These are phyloP conservation scores for Hemibagrus guttatus DNA, from an alignment of 2,797 vertebrate species.

Conservation along the genomic window DNA sequence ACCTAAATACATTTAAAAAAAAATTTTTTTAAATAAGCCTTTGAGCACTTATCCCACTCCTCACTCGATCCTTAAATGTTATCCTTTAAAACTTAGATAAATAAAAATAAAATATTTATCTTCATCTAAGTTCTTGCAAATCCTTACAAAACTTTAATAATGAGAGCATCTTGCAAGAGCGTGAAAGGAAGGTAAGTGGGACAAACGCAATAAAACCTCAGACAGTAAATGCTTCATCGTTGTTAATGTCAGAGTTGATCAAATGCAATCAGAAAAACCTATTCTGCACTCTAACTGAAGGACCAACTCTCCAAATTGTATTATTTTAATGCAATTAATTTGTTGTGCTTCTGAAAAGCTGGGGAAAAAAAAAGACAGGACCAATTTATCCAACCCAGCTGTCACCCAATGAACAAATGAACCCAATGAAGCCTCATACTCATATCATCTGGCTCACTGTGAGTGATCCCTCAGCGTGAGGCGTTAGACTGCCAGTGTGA, in stretches of 20 bases:
- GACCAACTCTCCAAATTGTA: conserved; percentile 58
- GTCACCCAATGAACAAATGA: conserved; percentile 21
- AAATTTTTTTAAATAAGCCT: not conserved
- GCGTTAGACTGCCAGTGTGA: not conserved
- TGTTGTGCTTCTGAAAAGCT: conserved; percentile 26
- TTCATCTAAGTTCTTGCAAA: not conserved
- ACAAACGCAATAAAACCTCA: not conserved
- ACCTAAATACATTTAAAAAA: not conserved
- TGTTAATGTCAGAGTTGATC: conserved; percentile 28
- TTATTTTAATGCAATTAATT: conserved; percentile 49
- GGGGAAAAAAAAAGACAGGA: not conserved
- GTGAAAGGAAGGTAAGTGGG: not conserved
- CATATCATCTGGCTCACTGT: conserved; percentile 25
- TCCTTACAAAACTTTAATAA: not conserved
- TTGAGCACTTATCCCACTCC: not conserved
- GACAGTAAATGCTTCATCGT: not conserved
- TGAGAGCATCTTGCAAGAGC: not conserved
- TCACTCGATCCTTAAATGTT: not conserved
- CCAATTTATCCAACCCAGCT: conserved; percentile 51
- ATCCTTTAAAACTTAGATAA: not conserved
- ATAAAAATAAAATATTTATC: not conserved
- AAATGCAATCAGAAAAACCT: not conserved
- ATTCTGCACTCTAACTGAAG: conserved; percentile 19
- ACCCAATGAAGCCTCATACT: conserved; percentile 22
- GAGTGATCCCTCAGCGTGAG: not conserved